phyloP scores from a whole-genome alignment of 2,113 vertebrate species.

The Pangasianodon hypophthalmus region DNA sequence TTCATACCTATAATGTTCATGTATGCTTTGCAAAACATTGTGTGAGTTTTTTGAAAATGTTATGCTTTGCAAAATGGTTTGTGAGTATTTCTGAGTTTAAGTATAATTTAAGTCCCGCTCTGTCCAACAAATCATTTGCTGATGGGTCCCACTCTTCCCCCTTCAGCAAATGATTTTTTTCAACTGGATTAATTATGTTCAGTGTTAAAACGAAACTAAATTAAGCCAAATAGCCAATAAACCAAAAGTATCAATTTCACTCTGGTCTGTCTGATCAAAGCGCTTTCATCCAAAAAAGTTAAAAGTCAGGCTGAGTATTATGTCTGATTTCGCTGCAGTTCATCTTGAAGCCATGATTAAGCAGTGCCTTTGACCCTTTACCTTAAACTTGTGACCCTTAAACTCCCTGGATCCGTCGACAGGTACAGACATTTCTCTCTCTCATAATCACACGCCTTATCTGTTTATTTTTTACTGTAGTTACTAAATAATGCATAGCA shows the following conservation, averaged over 20 bases:
- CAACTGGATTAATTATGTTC: neutral
- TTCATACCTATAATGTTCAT: neutral
- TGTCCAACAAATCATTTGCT: neutral
- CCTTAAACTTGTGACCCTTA: neutral
- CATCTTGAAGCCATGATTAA: neutral
- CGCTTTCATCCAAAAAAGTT: neutral
- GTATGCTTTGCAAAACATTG: neutral
- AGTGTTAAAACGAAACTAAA: neutral
- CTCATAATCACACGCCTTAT: neutral
- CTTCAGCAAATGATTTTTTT: neutral
- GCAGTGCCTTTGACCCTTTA: neutral
- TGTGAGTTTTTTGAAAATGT: too few relatives aligned
- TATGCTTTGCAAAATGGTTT: too few relatives aligned
- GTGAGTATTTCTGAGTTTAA: too few relatives aligned
- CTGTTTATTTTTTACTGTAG: neutral
- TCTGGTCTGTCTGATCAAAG: neutral
- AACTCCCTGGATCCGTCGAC: neutral
- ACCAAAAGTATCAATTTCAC: neutral
- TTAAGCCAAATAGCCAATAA: neutral
- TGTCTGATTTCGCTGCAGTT: neutral
- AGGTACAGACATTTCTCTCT: neutral
- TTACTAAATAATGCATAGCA: constrained; percentile 2
- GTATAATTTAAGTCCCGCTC: too few relatives aligned
- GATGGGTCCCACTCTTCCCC: too few relatives aligned
- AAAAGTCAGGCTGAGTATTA: neutral